These are phyloP conservation scores for Crax fasciolata DNA, from an alignment of 2,797 vertebrate species.

Conservation along the genomic window DNA sequence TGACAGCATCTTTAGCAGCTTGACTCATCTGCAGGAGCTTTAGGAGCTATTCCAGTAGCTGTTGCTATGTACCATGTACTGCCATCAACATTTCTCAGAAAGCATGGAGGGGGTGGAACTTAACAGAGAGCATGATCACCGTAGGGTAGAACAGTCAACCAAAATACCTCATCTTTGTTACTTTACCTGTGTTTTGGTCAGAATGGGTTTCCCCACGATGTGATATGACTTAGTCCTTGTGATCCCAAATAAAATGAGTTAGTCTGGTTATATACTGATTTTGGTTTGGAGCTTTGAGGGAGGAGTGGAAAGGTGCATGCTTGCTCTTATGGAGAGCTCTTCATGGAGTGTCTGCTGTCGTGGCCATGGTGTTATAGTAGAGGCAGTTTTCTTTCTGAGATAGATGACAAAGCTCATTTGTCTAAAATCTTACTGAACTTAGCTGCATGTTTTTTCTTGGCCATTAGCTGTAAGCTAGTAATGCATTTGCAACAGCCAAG, in stretches of 20 bases:
- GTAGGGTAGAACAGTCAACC: neutral
- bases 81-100: fast-evolving
- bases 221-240: neutral
- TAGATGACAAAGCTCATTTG: neutral
- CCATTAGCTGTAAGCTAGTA: neutral
- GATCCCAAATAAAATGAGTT: neutral
- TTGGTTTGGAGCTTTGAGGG: neutral
- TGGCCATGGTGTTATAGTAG: neutral
- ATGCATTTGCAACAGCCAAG: neutral
- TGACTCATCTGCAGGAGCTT: neutral
- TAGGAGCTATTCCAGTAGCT: neutral
- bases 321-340: neutral
- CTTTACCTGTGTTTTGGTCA: neutral
- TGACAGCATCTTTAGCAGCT: neutral
- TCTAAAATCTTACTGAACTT: neutral
- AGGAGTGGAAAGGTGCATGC: neutral
- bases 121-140: neutral
- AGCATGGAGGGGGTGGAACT: neutral
- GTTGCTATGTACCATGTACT: neutral
- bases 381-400: neutral
- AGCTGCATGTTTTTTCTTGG: neutral
- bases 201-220: neutral
- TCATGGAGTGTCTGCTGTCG: neutral
- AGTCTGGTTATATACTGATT: neutral
- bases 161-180: neutral